Evolutionary conservation across 2,797 vertebrate genomes (phyloP).

Genomic region (Dicrostonyx torquatus): DNA sequence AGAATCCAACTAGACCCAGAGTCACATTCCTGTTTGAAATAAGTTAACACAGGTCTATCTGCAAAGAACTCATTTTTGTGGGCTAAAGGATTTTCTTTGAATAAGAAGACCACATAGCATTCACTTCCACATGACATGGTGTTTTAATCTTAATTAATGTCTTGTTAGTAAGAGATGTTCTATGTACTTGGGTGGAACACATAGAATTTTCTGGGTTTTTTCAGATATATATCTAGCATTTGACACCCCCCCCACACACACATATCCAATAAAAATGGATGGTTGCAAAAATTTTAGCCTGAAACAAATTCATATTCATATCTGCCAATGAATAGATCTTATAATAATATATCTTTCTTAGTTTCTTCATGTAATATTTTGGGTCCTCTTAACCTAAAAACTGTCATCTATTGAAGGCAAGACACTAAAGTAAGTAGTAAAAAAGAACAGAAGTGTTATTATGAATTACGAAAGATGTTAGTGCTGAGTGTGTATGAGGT

Average conservation of each 20-base stretch:
- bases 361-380: neutral
- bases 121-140: neutral
- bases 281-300: neutral
- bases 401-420: neutral
- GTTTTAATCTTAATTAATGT: constrained; percentile 41
- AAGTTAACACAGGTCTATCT: neutral
- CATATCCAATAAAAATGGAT: neutral
- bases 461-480: neutral
- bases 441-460: neutral
- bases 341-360: neutral
- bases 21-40: constrained; percentile 18
- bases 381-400: neutral
- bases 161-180: neutral
- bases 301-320: neutral
- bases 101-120: neutral
- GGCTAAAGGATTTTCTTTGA: neutral
- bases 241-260: neutral
- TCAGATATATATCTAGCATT: neutral
- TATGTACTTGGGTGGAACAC: neutral
- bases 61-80: neutral
- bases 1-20: neutral
- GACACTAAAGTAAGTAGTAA: neutral
- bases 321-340: neutral
- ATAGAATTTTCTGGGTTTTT: neutral
- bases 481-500: neutral